These are phyloP conservation scores for Ramphastos sulfuratus DNA, from an alignment of 2,113 vertebrate species.

Conservation along the genomic window DNA sequence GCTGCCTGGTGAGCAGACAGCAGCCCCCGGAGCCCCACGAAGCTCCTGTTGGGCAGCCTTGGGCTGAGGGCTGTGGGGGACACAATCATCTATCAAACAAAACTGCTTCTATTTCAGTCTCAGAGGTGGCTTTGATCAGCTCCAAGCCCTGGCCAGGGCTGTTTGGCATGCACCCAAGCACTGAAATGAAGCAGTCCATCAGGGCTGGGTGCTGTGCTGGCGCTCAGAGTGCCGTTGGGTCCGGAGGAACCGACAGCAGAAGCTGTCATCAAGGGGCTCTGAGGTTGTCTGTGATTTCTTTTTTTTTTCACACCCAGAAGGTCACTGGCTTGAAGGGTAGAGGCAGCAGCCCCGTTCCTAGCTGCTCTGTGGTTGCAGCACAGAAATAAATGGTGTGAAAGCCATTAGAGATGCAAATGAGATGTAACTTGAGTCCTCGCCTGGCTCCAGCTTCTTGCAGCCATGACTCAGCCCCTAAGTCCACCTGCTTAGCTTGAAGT, in stretches of 20 bases:
- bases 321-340: background rate
- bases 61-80: background rate
- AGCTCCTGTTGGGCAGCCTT: background rate
- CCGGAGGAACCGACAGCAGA: background rate
- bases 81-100: background rate
- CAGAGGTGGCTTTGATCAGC: background rate
- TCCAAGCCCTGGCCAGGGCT: background rate
- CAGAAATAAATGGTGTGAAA: background rate
- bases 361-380: background rate
- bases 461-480: background rate
- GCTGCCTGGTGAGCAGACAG: background rate
- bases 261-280: background rate
- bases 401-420: fast-evolving
- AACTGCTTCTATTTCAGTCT: background rate
- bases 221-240: fast-evolving
- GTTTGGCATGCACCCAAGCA: background rate
- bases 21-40: background rate
- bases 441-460: background rate
- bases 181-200: background rate
- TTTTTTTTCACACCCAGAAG: background rate
- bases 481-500: background rate
- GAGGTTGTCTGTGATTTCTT: fast-evolving
- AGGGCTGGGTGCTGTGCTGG: fast-evolving
- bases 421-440: background rate
- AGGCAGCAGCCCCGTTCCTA: background rate